Conservation (phyloP, 2,797 vertebrate genomes). For the Sebastes variabilis region DNA sequence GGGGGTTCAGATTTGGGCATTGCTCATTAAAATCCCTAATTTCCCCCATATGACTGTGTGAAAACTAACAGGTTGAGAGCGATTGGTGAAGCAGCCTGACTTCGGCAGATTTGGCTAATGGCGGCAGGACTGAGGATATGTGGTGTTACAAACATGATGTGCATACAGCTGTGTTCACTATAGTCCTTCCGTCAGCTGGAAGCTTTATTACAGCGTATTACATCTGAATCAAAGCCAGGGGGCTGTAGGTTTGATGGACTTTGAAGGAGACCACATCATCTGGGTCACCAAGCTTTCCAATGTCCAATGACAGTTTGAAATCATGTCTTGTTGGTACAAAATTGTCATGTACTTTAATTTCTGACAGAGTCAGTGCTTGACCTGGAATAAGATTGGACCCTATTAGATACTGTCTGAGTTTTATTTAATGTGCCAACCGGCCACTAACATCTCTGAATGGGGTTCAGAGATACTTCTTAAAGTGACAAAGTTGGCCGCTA, state of each 20-base stretch:
- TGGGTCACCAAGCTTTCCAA: background rate
- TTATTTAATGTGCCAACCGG: background rate
- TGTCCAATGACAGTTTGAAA: background rate
- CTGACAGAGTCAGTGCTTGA: background rate
- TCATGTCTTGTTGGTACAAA: background rate
- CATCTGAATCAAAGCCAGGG: background rate
- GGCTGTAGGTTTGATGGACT: background rate
- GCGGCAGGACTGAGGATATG: background rate
- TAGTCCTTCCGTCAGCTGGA: background rate
- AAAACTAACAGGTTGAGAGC: constrained; percentile 34
- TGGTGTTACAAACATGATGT: background rate
- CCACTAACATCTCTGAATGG: background rate
- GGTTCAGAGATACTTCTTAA: background rate
- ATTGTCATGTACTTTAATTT: background rate
- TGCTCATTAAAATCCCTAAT: constrained; percentile 13
- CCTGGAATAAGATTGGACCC: background rate
- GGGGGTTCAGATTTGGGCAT: background rate
- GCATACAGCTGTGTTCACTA: background rate
- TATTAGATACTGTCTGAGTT: background rate
- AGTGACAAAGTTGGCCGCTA: background rate
- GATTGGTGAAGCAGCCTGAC: constrained; percentile 23
- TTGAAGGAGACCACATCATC: too few species aligned
- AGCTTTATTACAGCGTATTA: background rate
- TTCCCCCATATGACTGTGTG: constrained; percentile 9
- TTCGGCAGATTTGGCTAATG: background rate